phyloP scores from a whole-genome alignment of 2,113 vertebrate genomes.

The Microcebus lehilahytsara region DNA sequence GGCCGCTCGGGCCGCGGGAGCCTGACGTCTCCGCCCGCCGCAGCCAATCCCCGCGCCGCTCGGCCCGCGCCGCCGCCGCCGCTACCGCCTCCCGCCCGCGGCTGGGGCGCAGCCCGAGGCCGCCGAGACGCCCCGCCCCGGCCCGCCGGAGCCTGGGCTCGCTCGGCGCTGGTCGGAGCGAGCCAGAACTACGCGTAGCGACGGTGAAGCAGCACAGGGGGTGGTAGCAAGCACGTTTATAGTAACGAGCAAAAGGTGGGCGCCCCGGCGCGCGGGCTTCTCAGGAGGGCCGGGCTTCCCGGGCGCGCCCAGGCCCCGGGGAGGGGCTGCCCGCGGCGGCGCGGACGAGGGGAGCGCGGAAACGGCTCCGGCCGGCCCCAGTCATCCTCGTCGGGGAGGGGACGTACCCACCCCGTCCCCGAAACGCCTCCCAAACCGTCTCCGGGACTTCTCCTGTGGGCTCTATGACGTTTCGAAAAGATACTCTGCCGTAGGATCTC shows the following conservation, averaged over 20 bases:
- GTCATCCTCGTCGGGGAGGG: background rate
- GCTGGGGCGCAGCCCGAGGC: background rate
- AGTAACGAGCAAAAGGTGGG: background rate
- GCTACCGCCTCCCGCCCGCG: conserved; percentile 5
- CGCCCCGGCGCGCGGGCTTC: background rate
- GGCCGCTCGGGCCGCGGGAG: conserved; percentile 62
- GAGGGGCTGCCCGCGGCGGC: background rate
- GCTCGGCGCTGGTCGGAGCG: accelerated
- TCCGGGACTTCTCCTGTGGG: background rate
- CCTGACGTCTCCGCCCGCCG: conserved; percentile 67
- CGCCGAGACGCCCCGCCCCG: background rate
- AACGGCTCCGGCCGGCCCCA: background rate
- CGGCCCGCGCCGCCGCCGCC: conserved; percentile 8
- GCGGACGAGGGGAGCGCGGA: background rate
- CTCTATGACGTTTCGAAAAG: conserved; percentile 30
- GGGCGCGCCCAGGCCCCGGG: background rate
- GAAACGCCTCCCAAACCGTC: background rate
- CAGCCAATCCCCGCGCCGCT: conserved; percentile 69
- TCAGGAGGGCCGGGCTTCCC: background rate
- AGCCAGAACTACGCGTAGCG: accelerated
- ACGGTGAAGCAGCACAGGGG: background rate
- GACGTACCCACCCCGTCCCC: background rate
- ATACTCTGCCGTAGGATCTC: background rate
- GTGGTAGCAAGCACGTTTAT: background rate
- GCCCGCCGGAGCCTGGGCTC: accelerated